Evolutionary conservation across 1,140 invertebrate genomes (phyloP), one percentile per base, ranked within the genome.

Genomic region (Euwallacea fornicatus): DNA sequence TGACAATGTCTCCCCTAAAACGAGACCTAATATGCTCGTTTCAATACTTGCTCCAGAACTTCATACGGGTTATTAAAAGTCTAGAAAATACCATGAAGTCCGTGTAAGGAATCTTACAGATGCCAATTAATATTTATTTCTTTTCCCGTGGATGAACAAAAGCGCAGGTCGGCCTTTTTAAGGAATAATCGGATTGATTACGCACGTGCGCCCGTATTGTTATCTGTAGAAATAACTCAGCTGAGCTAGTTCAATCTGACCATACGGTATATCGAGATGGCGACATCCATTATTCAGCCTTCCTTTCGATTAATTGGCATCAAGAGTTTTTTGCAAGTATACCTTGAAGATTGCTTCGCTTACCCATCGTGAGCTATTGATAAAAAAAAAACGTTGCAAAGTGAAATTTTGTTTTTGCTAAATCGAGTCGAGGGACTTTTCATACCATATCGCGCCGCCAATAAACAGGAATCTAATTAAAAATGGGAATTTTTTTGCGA

Each of bases 211-310:
- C 47, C 13, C 62, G 62, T 64, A 64, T 64, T 50, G 43, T 64
- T 64, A 64, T 64, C 62, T 47, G 16, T 8, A 33, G 62, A 64
- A 65, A 54, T 65, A 54, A 65, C 63, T 65, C 63, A 54, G 63
- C 33, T 65, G 63, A 54, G 53, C 63, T 65, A 65, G 47, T 65
- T 65, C 63, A 64, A 64, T 64, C 62, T 64, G 41, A 42, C 62
- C 62, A 41, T 64, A 64, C 62, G 62, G 62, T 47, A 50, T 33
- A 62, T 64, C 46, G 43, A 64, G 43, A 33, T 47, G 46, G 62
- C 46, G 62, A 64, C 65, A 66, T 66, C 50, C 65, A 66, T 66
- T 66, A 66, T 56, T 66, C 65, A 56, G 56, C 65, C 65, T 50
- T 66, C 44, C 44, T 64, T 50, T 64, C 62, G 46, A 64, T 64